These are phyloP conservation scores for Chalcis sispes DNA, from an alignment of 2,888 invertebrate species.

Conservation along the genomic window DNA sequence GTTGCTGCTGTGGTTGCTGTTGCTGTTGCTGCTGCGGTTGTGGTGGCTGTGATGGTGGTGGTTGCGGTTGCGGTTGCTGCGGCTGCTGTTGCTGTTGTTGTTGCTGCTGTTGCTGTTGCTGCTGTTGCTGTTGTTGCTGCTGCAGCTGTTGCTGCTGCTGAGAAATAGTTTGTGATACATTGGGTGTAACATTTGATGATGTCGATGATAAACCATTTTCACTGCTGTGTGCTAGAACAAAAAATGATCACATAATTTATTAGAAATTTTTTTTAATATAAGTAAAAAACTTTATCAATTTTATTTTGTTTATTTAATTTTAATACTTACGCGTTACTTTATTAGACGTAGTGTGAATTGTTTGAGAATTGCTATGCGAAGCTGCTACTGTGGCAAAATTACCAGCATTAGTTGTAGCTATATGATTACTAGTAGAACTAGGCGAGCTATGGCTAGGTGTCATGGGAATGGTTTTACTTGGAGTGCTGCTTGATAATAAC, in stretches of 20 bases:
- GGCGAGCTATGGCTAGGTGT: slow-evolving; percentile 78
- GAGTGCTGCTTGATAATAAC: slow-evolving; percentile 76
- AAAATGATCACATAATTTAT: not conserved
- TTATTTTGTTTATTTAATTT: not conserved
- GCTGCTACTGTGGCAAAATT: slow-evolving; percentile 84
- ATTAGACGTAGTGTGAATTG: slow-evolving; percentile 74
- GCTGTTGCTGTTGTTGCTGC: slow-evolving; percentile 71
- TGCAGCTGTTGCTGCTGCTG: slow-evolving; percentile 61
- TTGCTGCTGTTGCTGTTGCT: slow-evolving; percentile 70
- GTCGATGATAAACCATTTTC: slow-evolving; percentile 75
- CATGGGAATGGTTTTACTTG: slow-evolving; percentile 78
- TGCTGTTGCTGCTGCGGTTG: slow-evolving; percentile 71
- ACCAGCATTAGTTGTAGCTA: slow-evolving; percentile 74
- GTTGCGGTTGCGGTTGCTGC: slow-evolving; percentile 48
- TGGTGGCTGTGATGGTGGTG: slow-evolving; percentile 68
- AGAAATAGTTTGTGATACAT: slow-evolving; percentile 73
- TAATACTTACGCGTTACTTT: slow-evolving; percentile 73
- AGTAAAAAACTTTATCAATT: not conserved
- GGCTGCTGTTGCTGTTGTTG: slow-evolving; percentile 61
- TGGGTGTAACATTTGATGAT: slow-evolving; percentile 69
- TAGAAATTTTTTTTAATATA: slow-evolving; percentile 7
- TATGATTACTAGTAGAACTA: slow-evolving; percentile 74
- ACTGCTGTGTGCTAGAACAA: slow-evolving; percentile 72
- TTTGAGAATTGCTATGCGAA: slow-evolving; percentile 74
- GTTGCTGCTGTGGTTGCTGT: slow-evolving; percentile 68